Base-by-base conservation (phyloP, 2,797 vertebrate species). In the Tenualosa ilisha region DNA sequence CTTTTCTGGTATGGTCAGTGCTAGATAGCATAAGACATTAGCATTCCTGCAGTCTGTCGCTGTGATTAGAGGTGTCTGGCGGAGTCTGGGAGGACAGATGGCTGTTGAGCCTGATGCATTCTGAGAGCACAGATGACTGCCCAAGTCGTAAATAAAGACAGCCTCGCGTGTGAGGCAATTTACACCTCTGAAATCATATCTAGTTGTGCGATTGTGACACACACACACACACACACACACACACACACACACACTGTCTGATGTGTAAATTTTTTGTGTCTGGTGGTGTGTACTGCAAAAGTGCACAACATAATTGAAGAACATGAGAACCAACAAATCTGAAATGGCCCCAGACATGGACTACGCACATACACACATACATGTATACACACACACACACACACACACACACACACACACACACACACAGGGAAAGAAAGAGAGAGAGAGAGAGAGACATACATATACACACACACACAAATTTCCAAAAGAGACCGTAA, bases 91-190 rank as follows among this genome's bases (percentile, higher is more conserved):
- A 13, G 9, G 63, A 24, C 63, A 65, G 63, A 26, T 65, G 63
- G 63, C 63, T 26, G 24, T 65, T 11, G 11, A 24, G 24, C 11
- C 63, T 65, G 24, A 3, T 65, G 63, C 24, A 65, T 65, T 93
- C 92, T 91, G 90, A 87, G 93, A 93, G 93, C 91, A 88, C 85
- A 40, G 89, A 86, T 88, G 82, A 81, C 84, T n/a, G n/a, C n/a
- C n/a, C 75, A 43, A 1, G 82, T 79, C 87, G 88, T 88, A 90
- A 88, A 91, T 91, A 89, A 84, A 65, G 12, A 31, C 63, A 65
- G 24, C 26, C 63, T 65, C 24, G 56, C 31, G 72, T 43, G 82
- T 43, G 82, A 24, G 81, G 83, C 50, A 65, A 86, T 81, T 54
- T 53, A 46, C 50, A 75, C 53, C 81, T 53, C 22, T 68, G 43